Evolutionary conservation across 1,140 invertebrate species (phyloP), one percentile per base, ranked within the genome.

Genomic region (Ptiloglossa arizonensis): DNA sequence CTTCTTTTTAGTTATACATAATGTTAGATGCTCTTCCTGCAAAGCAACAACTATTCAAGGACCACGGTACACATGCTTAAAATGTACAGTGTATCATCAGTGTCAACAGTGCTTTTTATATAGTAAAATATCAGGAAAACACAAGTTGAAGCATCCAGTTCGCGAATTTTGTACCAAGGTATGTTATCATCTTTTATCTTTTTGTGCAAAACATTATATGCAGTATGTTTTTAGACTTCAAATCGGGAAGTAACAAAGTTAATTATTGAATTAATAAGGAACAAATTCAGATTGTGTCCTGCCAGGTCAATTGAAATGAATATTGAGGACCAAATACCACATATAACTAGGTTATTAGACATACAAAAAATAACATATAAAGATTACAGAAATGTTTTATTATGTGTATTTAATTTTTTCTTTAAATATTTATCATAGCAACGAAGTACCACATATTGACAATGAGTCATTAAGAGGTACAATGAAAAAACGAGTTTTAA

Each of bases 31-130:
- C 89, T 92, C 93, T 22, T 91, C 92, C 4, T 95, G 95, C 83
- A 93, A 94, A 87, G 85, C 89, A 54, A 90, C 91, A 44, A 93
- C 94, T 5, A 90, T 95, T 60, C 90, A 92, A 81, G 95, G 95
- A 32, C 89, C 94, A 15, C 89, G 94, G 78, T 97, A 97, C 90
- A 94, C 95, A 46, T 97, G 96, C 90, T 88, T 97, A 76, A 94
- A 94, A 82, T 97, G 96, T 87, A 94, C 96, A 78, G 95, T 95
- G 79, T 96, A 96, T 90, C 95, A 97, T 91, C 94, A 96, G 76
- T 97, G 96, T 88, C 96, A 97, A 88, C 94, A 94, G 48, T 97
- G 96, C 90, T 97, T 97, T 91, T 95, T 97, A 88, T 93, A 94
- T 83, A 96, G 95, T n/a, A 93, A 94, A 86, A 94, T 92, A 71